Base-by-base conservation (phyloP, 1,140 invertebrate genomes). In the Macrosteles quadrilineatus region DNA sequence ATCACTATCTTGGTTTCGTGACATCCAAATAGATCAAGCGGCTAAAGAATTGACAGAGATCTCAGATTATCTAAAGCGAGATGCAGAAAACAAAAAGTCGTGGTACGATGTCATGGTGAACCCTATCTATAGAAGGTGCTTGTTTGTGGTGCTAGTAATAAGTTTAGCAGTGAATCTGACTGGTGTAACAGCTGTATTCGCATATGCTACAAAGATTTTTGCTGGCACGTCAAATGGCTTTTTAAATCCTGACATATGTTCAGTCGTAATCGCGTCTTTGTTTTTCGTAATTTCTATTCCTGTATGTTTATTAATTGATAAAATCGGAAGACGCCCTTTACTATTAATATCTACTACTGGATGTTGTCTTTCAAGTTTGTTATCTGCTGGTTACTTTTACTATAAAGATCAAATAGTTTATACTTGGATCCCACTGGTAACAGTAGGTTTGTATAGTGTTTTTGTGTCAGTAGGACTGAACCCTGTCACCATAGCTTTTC, bases 1-100 rank as follows among this genome's bases (percentile, higher is more conserved):
- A 1, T 81, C 89, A 3, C 78, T 96, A 69, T 81, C 84, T 59
- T 90, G 85, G 73, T 81, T 96, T 0, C 83, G 93, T 1, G 87
- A 68, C 1, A 40, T 57, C 45, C 32, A 45, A 1, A 32, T 19
- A 27, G 12, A 27, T 9, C 40, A 53, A 31, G 40, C 65, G 12
- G 12, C 21, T 1, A 30, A 70, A 66, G 69, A 70, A 50, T 9
- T 70, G 0, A 6, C 17, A 23, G 23, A 21, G n/a, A 70, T 70
- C 14, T 29, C 21, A 17, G 45, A n/a, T 3, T 31, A 63, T 43
- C 12, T 70, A 1, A 36, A 29, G n/a, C 29, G 53, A 32, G 64
- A 29, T 2, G 12, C 27, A 21, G 25, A 32, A 1, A 62, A 70
- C 3, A 17, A n/a, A 50, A 23, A 59, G 2, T 70, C 69, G 2